Evolutionary conservation across 2,888 invertebrate genomes (phyloP).

Genomic region (Pristionchus exspectatus): DNA sequence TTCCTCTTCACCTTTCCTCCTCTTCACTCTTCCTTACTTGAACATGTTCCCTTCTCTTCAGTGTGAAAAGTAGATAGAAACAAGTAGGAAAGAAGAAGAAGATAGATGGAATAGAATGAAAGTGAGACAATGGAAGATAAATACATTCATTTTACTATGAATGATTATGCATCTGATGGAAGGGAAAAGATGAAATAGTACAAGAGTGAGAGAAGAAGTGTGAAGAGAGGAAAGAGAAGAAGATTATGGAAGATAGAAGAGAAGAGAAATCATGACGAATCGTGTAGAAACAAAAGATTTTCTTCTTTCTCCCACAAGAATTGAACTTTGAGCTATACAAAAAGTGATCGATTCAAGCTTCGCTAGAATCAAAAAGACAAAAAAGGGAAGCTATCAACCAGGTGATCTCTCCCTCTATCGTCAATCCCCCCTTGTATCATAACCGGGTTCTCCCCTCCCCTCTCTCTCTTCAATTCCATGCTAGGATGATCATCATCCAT

Average conservation of each 20-base stretch:
- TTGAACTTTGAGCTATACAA: neutral
- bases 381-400: neutral
- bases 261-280: slow-evolving; percentile 19
- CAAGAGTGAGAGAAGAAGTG: neutral
- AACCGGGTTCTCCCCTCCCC: neutral
- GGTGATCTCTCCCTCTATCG: neutral
- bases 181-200: neutral
- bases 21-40: neutral
- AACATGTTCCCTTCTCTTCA: slow-evolving; percentile 1
- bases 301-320: neutral
- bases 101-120: neutral
- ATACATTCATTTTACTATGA: neutral
- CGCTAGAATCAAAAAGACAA: neutral
- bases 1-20: slow-evolving; percentile 4
- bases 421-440: neutral
- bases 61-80: slow-evolving; percentile 15
- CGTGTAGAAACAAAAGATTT: neutral
- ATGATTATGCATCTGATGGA: neutral
- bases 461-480: neutral
- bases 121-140: neutral
- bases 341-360: neutral
- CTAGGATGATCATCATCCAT: neutral
- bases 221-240: slow-evolving; percentile 10
- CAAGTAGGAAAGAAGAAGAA: neutral
- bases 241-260: slow-evolving; percentile 20